Percentiles rank a stretch among this genome's conserved stretches.
phyloP scores from a whole-genome alignment of 2,797 vertebrate species.

The Bradypodion pumilum region DNA sequence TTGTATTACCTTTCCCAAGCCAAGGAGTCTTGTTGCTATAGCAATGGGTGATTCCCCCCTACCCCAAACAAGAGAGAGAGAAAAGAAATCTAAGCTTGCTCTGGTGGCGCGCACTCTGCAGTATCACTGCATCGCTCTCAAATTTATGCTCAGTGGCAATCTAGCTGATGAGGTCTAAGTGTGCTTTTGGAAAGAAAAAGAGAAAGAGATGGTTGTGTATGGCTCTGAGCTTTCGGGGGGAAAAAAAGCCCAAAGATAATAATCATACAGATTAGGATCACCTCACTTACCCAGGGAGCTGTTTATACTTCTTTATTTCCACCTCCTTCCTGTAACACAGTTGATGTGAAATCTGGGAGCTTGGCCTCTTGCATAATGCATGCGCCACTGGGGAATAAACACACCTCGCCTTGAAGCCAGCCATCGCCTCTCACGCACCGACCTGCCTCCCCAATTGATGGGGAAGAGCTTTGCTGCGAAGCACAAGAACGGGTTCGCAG shows the following conservation, averaged over 20 bases:
- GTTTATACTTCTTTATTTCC: not conserved
- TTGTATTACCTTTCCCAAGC: not conserved
- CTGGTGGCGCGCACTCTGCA: not conserved
- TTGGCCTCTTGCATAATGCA: not conserved
- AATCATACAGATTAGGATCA: not conserved
- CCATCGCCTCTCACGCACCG: not conserved
- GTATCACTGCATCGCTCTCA: not conserved
- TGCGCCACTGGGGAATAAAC: not conserved
- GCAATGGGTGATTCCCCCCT: not conserved
- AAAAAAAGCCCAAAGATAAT: not conserved
- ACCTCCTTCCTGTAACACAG: not conserved
- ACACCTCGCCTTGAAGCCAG: not conserved
- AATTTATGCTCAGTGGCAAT: not conserved
- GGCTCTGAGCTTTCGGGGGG: not conserved
- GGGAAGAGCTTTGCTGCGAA: not conserved
- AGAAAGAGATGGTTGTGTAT: too few relatives aligned
- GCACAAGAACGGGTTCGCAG: not conserved
- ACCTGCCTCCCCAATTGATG: not conserved
- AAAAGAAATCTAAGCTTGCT: not conserved
- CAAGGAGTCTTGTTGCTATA: constrained; percentile 4
- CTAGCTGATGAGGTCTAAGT: not conserved
- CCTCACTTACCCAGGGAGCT: not conserved
- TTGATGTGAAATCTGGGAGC: not conserved
- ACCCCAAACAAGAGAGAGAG: too few relatives aligned
- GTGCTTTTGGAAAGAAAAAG: not conserved